Evolutionary conservation across 2,888 invertebrate species (phyloP), one percentile per base, ranked within the genome.

Genomic region (Chironomus tentans): DNA sequence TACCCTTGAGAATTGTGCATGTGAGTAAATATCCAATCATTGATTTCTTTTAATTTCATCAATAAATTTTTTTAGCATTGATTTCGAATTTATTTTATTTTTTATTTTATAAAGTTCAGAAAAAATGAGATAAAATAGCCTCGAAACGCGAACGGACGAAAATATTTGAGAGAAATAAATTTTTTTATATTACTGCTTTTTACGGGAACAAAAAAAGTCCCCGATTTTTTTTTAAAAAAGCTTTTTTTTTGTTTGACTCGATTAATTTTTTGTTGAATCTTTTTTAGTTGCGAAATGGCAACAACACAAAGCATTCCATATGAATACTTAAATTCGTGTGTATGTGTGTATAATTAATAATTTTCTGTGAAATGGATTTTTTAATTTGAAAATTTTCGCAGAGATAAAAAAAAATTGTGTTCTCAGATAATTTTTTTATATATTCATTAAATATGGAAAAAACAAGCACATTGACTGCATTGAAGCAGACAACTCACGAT

Each of bases 321-420:
- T 56, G 15, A 18, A 56, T 15, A 38, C 38, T 38, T 38, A 38
- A 10, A 38, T 38, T 38, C 38, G 38, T 62, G 61, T 50, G 48
- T 38, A 62, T 62, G n/a, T 62, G n/a, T 70, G 22, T 48, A 48
- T 56, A 68, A 74, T 74, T 74, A 74, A 74, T 74, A 74, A 74
- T 68, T 65, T 74, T 74, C 74, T 74, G 68, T 65, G 74, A 74
- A 74, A 74, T 68, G 65, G 46, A 48, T 74, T 74, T 74, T 74
- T 68, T 68, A 74, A 74, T 74, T 74, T 74, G 68, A 68, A 50
- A 74, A 65, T 21, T 13, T 24, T 48, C 38, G 48, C 69, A 68
- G 74, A 38, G 38, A 74, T 65, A 74, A 68, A 73, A 73, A n/a
- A n/a, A 74, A 69, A 65, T 24, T 13, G 65, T 13, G 65, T 22